These are phyloP conservation scores for Harmothoe impar DNA, from an alignment of 2,888 invertebrate species.

Conservation along the genomic window DNA sequence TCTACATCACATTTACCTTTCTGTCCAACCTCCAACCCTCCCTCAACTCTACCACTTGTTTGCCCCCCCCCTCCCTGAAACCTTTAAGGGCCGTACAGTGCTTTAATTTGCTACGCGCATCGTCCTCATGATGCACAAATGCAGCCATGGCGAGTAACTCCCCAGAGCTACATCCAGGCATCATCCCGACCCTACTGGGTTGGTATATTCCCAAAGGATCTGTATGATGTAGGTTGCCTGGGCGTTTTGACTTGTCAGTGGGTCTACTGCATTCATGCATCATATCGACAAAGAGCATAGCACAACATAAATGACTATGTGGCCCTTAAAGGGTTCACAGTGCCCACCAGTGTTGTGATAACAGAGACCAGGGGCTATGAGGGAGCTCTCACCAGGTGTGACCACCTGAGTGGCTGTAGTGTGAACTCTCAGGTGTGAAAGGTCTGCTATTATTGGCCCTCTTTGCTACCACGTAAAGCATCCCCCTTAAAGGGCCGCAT, in stretches of 20 bases:
- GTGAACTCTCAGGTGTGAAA: constrained; percentile 17
- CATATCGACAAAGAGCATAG: neutral
- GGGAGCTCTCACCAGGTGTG: neutral
- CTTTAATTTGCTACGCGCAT: too few species aligned
- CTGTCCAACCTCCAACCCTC: neutral
- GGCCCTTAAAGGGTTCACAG: neutral
- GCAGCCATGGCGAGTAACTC: too few species aligned
- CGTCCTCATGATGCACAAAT: too few species aligned
- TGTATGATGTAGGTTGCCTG: neutral
- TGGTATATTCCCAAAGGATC: too few species aligned
- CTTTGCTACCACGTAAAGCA: too few species aligned
- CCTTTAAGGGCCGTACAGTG: neutral
- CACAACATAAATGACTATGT: neutral
- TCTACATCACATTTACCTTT: neutral
- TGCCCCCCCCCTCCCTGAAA: neutral
- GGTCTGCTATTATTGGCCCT: constrained; percentile 8
- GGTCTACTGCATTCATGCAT: neutral
- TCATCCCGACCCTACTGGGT: too few species aligned
- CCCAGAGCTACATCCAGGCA: too few species aligned
- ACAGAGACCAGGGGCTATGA: neutral
- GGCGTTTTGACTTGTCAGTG: neutral
- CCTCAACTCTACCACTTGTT: neutral
- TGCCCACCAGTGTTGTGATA: neutral
- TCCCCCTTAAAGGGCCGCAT: too few species aligned
- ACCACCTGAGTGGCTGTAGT: neutral